Evolutionary conservation across 2,888 invertebrate species (phyloP), one percentile per base, ranked within the genome.

Genomic region (Drosophila anomalata): DNA sequence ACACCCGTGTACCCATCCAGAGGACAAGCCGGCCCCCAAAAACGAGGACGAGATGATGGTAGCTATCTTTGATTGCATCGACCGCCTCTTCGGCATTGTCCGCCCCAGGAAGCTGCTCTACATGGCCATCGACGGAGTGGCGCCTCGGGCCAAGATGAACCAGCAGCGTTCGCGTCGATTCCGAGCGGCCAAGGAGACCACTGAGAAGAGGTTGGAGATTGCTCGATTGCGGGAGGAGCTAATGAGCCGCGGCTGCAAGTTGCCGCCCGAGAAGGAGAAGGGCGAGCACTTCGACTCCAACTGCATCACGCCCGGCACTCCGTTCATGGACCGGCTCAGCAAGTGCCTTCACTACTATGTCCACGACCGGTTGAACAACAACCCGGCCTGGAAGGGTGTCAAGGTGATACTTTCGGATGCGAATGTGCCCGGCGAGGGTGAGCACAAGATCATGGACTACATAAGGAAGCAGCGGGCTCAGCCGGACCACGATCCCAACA

Each of bases 11-110:
- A 99, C 99, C 8, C 99, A 99, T 94, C 99, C 99, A 0, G 99
- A 99, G 92, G 97, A 99, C 91, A 97, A 96, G 92, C 98, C 99
- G 2, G 96, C 99, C 0, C 99, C 99, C 0, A 97, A 97, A 92
- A 97, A 98, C 93, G 99, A 99, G 91, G 99, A 99, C 89, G 99
- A 99, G 93, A 99, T 99, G 99, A 99, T 99, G 98, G 94, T 98
- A 51, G 97, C 98, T 48, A 99, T 99, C 89, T 99, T 99, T 91
- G 99, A 99, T 88, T 99, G 98, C 91, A 99, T 99, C 76, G 99
- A 99, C 92, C 93, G 99, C 67, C 93, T 99, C 68, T 97, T 99
- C 92, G 94, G 95, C 51, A 98, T 99, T 87, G 97, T 98, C 0
- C 93, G 98, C 76, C 99, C 99, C 0, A 94, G 97, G 85, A 97